Evolutionary conservation across 2,888 invertebrate genomes (phyloP).

Genomic region (Drosophila yooni): DNA sequence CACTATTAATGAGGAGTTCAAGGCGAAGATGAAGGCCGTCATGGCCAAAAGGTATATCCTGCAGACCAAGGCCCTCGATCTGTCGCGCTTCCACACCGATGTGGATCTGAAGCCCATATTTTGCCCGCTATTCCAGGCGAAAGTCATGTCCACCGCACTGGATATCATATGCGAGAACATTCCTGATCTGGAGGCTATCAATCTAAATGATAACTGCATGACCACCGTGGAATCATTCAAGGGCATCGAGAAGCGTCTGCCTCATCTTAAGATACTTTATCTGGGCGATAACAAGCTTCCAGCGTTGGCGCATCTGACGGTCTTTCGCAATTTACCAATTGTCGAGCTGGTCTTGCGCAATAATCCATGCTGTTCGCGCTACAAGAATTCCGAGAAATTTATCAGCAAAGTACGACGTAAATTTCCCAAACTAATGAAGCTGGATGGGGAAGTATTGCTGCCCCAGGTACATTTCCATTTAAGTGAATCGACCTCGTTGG

Average conservation of each 20-base stretch:
- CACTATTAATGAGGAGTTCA: slow-evolving; percentile 88
- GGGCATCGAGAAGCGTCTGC: slow-evolving; percentile 88
- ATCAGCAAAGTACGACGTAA: slow-evolving; percentile 94
- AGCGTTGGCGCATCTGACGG: slow-evolving; percentile 85
- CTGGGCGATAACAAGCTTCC: slow-evolving; percentile 91
- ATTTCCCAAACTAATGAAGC: slow-evolving; percentile 93
- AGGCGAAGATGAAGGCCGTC: slow-evolving; percentile 91
- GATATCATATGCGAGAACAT: slow-evolving; percentile 94
- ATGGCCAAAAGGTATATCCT: slow-evolving; percentile 93
- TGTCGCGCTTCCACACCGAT: slow-evolving; percentile 92
- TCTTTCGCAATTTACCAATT: slow-evolving; percentile 89
- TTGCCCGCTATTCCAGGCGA: slow-evolving; percentile 90
- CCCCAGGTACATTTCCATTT: slow-evolving; percentile 93
- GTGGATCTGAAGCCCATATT: slow-evolving; percentile 90
- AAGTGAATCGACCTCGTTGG: slow-evolving; percentile 86
- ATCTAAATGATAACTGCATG: slow-evolving; percentile 92
- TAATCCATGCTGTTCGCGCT: slow-evolving; percentile 73
- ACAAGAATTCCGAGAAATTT: slow-evolving; percentile 45
- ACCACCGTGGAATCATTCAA: slow-evolving; percentile 89
- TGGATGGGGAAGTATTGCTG: slow-evolving; percentile 84
- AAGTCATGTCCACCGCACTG: slow-evolving; percentile 90
- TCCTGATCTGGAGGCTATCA: slow-evolving; percentile 92
- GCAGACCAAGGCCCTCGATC: slow-evolving; percentile 87
- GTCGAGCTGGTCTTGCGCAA: slow-evolving; percentile 90
- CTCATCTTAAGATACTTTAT: slow-evolving; percentile 91